Evolutionary conservation across 2,888 invertebrate genomes (phyloP).

Genomic region (Meiosimyza decipiens): DNA sequence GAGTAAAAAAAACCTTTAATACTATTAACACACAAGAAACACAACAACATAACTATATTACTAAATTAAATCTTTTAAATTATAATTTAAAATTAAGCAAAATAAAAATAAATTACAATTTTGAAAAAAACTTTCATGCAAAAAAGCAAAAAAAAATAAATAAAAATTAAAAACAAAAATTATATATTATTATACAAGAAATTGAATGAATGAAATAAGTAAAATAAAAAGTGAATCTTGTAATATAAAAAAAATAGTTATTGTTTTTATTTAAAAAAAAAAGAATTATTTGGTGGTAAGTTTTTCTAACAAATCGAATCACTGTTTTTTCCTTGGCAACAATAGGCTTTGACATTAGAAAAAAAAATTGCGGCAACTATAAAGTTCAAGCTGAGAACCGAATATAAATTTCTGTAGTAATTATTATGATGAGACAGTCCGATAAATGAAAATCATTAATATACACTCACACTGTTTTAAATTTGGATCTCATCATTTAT

Average conservation of each 20-base stretch:
- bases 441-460: no score
- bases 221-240: slow-evolving; percentile 65
- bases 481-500: no score
- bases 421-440: no score
- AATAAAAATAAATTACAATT: neutral
- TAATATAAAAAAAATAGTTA: slow-evolving; percentile 57
- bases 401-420: no score
- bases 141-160: slow-evolving; percentile 38
- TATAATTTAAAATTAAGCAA: slow-evolving; percentile 18
- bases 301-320: no score
- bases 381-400: no score
- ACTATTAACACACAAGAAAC: slow-evolving; percentile 22
- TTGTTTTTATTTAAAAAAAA: slow-evolving; percentile 28
- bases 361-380: no score
- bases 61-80: slow-evolving; percentile 28
- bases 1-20: slow-evolving; percentile 18
- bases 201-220: slow-evolving; percentile 46
- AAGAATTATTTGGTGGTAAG: neutral
- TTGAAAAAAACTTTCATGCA: slow-evolving; percentile 5
- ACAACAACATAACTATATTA: slow-evolving; percentile 23
- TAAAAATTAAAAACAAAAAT: slow-evolving; percentile 48
- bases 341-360: no score
- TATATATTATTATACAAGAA: slow-evolving; percentile 64
- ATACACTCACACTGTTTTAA: no score
- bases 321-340: no score